Evolutionary conservation across 2,113 vertebrate species (phyloP), one percentile per base, ranked within the genome.

Genomic region (Telmatochromis sp.): DNA sequence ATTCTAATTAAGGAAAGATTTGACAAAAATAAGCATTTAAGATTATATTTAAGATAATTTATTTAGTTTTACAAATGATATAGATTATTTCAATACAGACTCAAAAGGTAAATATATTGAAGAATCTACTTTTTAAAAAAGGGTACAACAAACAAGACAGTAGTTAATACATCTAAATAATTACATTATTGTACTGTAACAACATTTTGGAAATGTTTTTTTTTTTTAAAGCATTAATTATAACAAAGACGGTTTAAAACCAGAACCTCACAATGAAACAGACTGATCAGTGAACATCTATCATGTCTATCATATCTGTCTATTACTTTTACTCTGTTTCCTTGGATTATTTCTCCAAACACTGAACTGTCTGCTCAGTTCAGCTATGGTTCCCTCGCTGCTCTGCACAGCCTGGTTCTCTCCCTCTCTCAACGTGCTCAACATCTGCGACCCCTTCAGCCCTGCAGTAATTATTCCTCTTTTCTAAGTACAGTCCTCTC

Each of bases 241-340:
- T 63, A 65, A 37, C 0, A 65, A 37, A 37, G 17, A 37, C 10
- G 0, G 60, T 37, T 37, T 37, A 65, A 65, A 65, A 65, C 6
- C 19, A 65, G 60, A 65, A 37, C 60, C 60, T 37, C 33, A 65
- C 33, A 13, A 21, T 65, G 19, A 37, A 65, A 65, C 60, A 37
- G 3, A 65, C 33, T 65, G 60, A 37, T 13, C 19, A 65, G 60
- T 65, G 60, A 65, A 65, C 60, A 35, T 35, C 31, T 63, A 63
- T 60, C 28, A 60, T 60, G 9, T 63, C 17, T 5, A n/a, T 65
- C 60, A 65, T 5, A 37, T n/a, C 60, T 37, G 6, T 35, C 33
- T 37, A 37, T 65, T 13, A 37, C 33, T 37, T 65, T 37, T 37
- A 65, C 33, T 65, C 33, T 13, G 0, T 40, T 68, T 68, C 33